A percentile compares a stretch with the other conserved stretches of the same genome.
These are phyloP conservation scores for Cylas formicarius DNA, from an alignment of 1,140 invertebrate species.

Conservation along the genomic window DNA sequence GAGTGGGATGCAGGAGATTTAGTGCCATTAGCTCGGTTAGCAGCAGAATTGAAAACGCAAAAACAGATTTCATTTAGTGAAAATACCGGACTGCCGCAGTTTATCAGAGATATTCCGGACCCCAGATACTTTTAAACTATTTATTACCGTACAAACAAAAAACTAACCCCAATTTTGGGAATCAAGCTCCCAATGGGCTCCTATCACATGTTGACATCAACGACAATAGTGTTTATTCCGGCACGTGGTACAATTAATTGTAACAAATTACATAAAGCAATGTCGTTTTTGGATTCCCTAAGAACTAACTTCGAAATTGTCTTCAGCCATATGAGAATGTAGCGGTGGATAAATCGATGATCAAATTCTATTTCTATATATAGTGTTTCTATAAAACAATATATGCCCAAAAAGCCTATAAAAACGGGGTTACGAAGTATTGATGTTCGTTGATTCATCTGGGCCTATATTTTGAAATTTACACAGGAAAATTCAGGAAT, in stretches of 20 bases:
- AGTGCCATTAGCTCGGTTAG: conserved; percentile 7
- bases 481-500: background rate
- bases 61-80: conserved; percentile 1
- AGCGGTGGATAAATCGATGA: conserved; percentile 9
- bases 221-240: no score
- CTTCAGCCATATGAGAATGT: conserved; percentile 5
- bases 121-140: conserved; percentile 1
- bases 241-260: no score
- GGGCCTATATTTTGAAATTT: conserved; percentile 3
- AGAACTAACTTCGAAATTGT: conserved; percentile 9
- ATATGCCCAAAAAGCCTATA: conserved; percentile 6
- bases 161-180: no score
- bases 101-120: conserved; percentile 1
- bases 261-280: no score
- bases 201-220: no score
- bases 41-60: conserved; percentile 3
- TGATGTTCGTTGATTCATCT: background rate
- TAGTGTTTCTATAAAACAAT: conserved; percentile 3
- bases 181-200: no score
- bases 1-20: conserved; percentile 8
- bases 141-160: no score
- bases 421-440: conserved; percentile 2
- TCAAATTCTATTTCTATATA: conserved; percentile 11
- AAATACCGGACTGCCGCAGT: conserved; percentile 2
- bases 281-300: conserved; percentile 1